phyloP scores from a whole-genome alignment of 2,797 vertebrate genomes.

The Callimico goeldii region DNA sequence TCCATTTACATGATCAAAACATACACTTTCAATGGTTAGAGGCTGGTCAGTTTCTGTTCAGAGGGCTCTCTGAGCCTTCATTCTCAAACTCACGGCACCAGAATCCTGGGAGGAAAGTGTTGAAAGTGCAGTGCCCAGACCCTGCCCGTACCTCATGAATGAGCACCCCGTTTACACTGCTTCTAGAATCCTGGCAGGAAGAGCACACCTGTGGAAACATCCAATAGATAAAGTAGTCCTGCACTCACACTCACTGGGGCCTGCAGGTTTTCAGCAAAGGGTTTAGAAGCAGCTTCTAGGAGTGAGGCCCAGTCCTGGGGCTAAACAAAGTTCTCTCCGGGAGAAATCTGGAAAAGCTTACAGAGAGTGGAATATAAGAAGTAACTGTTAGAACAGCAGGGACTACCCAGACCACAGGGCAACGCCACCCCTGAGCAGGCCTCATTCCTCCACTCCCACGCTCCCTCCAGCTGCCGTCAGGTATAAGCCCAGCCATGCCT shows the following conservation, averaged over 20 bases:
- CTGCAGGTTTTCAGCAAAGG: background rate
- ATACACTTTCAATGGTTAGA: background rate
- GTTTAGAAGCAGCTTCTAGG: background rate
- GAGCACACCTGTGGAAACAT: rapidly evolving
- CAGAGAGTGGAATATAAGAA: background rate
- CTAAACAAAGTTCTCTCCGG: background rate
- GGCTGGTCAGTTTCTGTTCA: background rate
- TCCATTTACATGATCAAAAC: background rate
- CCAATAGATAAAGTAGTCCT: background rate
- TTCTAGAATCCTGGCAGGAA: background rate
- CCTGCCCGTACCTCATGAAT: background rate
- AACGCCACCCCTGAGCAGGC: background rate
- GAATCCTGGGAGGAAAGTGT: background rate
- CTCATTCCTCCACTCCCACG: background rate
- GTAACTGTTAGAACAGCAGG: background rate
- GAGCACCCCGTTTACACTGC: background rate
- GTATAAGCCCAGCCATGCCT: background rate
- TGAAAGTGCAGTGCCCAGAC: background rate
- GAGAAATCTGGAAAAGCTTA: background rate
- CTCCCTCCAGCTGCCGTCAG: background rate
- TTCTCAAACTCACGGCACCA: background rate
- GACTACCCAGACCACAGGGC: background rate
- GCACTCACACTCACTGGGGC: background rate
- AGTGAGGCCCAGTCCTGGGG: background rate
- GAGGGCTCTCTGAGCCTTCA: background rate